Base-by-base conservation (phyloP, 64 coral and sea anemone species). In the Stylophora pistillata region DNA sequence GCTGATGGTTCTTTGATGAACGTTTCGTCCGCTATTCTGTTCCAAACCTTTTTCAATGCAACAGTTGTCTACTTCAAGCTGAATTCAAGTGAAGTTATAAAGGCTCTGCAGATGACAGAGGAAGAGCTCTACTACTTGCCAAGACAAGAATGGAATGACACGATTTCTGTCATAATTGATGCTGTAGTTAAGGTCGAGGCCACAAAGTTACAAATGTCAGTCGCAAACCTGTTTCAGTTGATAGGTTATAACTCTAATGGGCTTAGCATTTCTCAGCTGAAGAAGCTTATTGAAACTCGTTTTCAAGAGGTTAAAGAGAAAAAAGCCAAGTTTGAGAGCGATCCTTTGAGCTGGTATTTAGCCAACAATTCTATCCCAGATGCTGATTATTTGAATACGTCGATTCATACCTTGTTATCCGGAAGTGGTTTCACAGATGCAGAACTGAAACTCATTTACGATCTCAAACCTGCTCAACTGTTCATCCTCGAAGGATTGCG, bases 31-130 rank as follows among this genome's bases (percentile, higher is more conserved):
- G 55, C 92, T 14, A 29, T 71, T 5, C 71, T 94, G 13, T 72
- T 94, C 56, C 64, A 25, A n/a, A 89, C 28, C 16, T 94, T 90
- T 21, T 54, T 94, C 37, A 88, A 94, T 73, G 87, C 87, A 13
- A 94, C 92, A 20, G 74, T 74, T 23, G 27, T 63, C 13, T 56
- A 89, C 17, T 94, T 94, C 82, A 34, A 74, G 1, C 66, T 94
- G 13, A 86, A 64, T 34, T 16, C 90, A 16, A 34, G 25, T 25
- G 92, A 94, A 5, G 90, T 94, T 37, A 74, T 86, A 0, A 25
- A 41, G 25, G 33, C 87, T 47, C 3, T 86, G 60, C 59, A 86
- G 52, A 4, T 90, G 5, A 77, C 87, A 2, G 18, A 69, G 0
- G 72, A 86, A 13, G 72, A 78, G 17, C 53, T 94, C 23, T 78